Base-by-base conservation (phyloP, 2,113 vertebrate genomes). In the Beaufortia kweichowensis region DNA sequence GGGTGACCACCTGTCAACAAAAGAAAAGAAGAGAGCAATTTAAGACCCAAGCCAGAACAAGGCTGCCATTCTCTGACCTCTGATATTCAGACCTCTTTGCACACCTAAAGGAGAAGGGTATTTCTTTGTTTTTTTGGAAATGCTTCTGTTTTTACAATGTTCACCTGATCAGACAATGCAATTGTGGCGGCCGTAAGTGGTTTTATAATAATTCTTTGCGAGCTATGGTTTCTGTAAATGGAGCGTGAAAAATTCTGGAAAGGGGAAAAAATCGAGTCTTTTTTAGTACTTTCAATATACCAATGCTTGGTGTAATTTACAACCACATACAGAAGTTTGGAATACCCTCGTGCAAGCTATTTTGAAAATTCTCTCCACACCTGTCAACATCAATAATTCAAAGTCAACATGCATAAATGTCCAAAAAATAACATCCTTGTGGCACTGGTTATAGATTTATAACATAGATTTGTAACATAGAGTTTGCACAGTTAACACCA, bases 1-100 rank as follows among this genome's bases (percentile, higher is more conserved):
- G 88, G 89, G 87, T 91, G 90, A 91, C 82, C 91, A 91, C 88
- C 89, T 91, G 88, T 92, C 90, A 91, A 92, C 91, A 92, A 93
- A 90, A 88, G 88, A 84, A 85, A 86, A 90, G 85, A 90, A 89
- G 91, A 91, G 87, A 91, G 85, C 81, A 86, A 89, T 92, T 92
- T 89, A 91, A 85, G 83, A 81, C 87, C 85, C 72, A 46, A 82
- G 85, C 88, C 80, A 71, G 85, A 88, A 89, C 88, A 86, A 90
- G 89, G 86, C 86, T 87, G 85, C 85, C 84, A 85, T 90, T 90
- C 88, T 88, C 81, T 75, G 71, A 79, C 86, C 89, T 91, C 92
- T 91, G 91, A 91, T 92, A 88, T 88, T 84, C 85, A 48, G 86
- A 85, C 86, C 86, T 87, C 87, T 48, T 86, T 85, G 85, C 90